phyloP scores from a whole-genome alignment of 2,797 vertebrate genomes.

The Gambelia wislizenii region DNA sequence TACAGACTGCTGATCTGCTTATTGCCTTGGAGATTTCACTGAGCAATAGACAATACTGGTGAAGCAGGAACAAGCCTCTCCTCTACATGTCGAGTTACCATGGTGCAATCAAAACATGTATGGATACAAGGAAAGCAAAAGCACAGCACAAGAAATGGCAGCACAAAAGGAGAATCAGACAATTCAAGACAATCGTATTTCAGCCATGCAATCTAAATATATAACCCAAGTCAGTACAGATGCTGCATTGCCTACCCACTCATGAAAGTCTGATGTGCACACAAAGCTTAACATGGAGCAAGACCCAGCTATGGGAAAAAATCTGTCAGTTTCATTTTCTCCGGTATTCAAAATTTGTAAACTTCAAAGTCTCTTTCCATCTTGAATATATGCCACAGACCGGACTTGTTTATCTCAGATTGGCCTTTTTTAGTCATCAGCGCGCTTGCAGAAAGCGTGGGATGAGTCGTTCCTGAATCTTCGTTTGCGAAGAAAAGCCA shows the following conservation, averaged over 20 bases:
- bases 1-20: not conserved
- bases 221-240: not conserved
- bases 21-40: not conserved
- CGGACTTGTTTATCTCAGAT: too few species aligned
- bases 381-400: too few species aligned
- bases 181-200: not conserved
- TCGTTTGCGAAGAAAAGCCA: too few species aligned
- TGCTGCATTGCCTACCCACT: not conserved
- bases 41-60: not conserved
- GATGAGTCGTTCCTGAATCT: too few species aligned
- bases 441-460: too few species aligned
- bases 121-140: not conserved
- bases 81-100: not conserved
- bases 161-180: not conserved
- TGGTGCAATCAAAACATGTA: not conserved
- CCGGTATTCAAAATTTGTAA: too few species aligned
- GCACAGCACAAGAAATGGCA: not conserved
- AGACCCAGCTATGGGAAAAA: not conserved
- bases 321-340: too few species aligned
- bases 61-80: not conserved
- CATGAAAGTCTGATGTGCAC: not conserved
- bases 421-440: too few species aligned
- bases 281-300: not conserved
- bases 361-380: too few species aligned
- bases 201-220: not conserved